Percentiles rank a stretch among this genome's conserved stretches.
Evolutionary conservation across 2,113 vertebrate species (phyloP).

Genomic region (Lepus europaeus): DNA sequence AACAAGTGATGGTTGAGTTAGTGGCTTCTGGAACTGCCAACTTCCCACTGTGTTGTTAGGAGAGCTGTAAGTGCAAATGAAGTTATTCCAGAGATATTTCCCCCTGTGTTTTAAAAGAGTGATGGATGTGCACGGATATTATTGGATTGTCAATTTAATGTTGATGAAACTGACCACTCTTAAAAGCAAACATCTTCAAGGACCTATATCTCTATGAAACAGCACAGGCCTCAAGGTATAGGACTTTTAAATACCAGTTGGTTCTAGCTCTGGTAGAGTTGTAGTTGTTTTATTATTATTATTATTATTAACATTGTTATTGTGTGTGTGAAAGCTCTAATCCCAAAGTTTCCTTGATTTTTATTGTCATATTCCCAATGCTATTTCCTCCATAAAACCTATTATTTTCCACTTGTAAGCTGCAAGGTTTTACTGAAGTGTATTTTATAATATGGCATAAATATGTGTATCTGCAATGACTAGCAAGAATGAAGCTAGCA

Average conservation of each 20-base stretch:
- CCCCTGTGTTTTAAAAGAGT: neutral
- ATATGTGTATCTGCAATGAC: neutral
- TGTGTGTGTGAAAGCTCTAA: neutral
- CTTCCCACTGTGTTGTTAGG: neutral
- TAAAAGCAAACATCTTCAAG: neutral
- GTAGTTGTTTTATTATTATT: neutral
- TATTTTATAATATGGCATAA: slow-evolving; percentile 33
- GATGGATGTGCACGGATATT: accelerated
- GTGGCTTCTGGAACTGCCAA: neutral
- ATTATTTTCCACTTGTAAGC: neutral
- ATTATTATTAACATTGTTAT: neutral
- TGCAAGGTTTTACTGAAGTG: neutral
- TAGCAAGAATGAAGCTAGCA: neutral
- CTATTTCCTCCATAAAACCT: neutral
- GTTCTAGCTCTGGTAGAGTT: neutral
- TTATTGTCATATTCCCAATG: neutral
- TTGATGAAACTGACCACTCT: neutral
- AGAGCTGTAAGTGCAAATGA: neutral
- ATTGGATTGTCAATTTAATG: neutral
- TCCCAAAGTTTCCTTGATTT: neutral
- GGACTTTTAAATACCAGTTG: neutral
- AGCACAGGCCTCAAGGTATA: neutral
- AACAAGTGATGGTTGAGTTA: neutral
- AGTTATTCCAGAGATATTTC: neutral
- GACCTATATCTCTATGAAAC: neutral